A percentile compares a stretch with the other conserved stretches of the same genome.
These are phyloP conservation scores for Salmo trutta DNA, from an alignment of 2,797 vertebrate genomes.

Conservation along the genomic window DNA sequence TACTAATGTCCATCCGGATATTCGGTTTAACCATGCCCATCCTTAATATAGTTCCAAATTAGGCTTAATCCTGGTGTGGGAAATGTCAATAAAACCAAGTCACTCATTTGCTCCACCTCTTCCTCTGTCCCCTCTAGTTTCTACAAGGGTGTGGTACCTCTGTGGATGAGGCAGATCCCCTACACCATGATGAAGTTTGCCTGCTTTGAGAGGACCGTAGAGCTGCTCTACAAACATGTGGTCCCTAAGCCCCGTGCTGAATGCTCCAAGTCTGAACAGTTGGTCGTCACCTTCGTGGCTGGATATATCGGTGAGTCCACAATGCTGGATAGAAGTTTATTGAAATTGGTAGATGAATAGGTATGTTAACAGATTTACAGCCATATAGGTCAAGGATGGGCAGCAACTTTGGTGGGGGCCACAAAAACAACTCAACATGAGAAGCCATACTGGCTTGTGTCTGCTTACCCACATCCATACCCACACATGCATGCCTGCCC, in stretches of 20 bases:
- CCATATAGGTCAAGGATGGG: too few relatives aligned
- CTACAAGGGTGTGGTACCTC: slow-evolving; percentile 95
- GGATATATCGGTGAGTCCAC: slow-evolving; percentile 93
- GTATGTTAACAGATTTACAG: too few relatives aligned
- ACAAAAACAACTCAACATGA: too few relatives aligned
- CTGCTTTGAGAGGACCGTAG: slow-evolving; percentile 98
- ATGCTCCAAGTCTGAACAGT: slow-evolving; percentile 90
- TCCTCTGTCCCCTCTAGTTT: slow-evolving; percentile 74
- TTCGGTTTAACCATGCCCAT: too few relatives aligned
- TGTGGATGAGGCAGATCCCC: slow-evolving; percentile 99
- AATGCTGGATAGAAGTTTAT: background rate
- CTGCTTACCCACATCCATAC: too few relatives aligned
- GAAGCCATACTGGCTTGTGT: too few relatives aligned
- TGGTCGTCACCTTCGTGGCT: slow-evolving; percentile 94
- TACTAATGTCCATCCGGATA: too few relatives aligned
- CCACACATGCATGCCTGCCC: too few relatives aligned
- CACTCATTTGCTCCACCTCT: background rate
- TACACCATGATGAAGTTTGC: slow-evolving; percentile 99
- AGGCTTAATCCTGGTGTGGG: background rate
- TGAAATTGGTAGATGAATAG: background rate
- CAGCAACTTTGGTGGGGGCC: too few relatives aligned
- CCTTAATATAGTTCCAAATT: too few relatives aligned
- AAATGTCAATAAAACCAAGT: too few relatives aligned
- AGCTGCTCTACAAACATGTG: slow-evolving; percentile 89
- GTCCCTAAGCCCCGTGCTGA: slow-evolving; percentile 95